Percentiles rank a stretch among this genome's conserved stretches.
These are phyloP conservation scores for Camponotus fellah DNA, from an alignment of 2,888 invertebrate species.

Conservation along the genomic window DNA sequence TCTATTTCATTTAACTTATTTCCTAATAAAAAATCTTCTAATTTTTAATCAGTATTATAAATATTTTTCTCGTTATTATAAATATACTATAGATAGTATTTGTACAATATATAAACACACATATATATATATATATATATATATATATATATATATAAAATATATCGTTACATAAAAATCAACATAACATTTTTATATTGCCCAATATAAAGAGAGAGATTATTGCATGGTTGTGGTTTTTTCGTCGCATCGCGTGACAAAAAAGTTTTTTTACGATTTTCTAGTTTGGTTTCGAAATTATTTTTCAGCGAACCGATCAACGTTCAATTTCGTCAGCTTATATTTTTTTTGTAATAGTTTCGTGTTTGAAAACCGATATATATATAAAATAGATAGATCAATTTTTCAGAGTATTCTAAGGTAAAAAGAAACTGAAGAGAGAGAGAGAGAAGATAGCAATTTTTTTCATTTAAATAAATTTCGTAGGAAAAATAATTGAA, in stretches of 20 bases:
- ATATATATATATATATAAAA: no score
- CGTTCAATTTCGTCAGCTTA: neutral
- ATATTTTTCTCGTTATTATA: neutral
- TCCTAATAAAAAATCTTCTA: neutral
- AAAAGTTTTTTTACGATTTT: slow-evolving; percentile 14
- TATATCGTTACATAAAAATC: slow-evolving; percentile 2
- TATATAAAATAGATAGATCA: neutral
- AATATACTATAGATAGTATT: neutral
- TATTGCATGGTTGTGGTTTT: neutral
- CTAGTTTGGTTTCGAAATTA: neutral
- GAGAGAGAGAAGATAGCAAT: neutral
- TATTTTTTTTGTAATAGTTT: neutral
- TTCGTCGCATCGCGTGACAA: neutral
- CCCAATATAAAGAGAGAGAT: slow-evolving; percentile 9
- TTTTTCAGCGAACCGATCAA: slow-evolving; percentile 13
- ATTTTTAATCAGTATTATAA: neutral
- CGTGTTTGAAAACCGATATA: neutral
- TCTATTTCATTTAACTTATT: neutral
- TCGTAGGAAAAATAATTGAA: neutral
- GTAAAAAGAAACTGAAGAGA: neutral
- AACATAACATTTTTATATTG: slow-evolving; percentile 4
- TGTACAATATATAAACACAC: neutral
- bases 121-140: no score
- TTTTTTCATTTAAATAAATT: neutral
- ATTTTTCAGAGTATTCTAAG: neutral